A percentile compares a stretch with the other conserved stretches of the same genome.
Evolutionary conservation across 92 coral and sea anemone species (phyloP).

Genomic region (Heliopora coerulea): DNA sequence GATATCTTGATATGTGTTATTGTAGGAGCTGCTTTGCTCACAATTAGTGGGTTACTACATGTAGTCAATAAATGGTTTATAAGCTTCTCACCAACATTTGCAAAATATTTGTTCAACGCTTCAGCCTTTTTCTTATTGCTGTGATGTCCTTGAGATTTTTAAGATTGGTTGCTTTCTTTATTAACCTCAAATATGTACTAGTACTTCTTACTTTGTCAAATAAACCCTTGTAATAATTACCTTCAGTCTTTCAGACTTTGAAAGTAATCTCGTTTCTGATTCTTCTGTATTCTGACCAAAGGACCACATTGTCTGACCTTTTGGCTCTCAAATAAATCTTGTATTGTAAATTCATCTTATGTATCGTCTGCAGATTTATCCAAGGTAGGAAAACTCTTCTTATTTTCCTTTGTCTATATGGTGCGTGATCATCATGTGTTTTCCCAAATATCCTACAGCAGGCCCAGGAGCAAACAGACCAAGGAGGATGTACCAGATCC

Average conservation of each 20-base stretch:
- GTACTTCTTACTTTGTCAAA: conserved; percentile 38
- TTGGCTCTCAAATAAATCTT: too few relatives aligned
- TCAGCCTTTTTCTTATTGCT: conserved; percentile 45
- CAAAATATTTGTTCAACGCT: conserved; percentile 40
- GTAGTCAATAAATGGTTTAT: conserved; percentile 6
- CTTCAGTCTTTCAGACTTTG: conserved; percentile 41
- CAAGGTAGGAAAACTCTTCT: too few relatives aligned
- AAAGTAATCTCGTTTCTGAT: too few relatives aligned
- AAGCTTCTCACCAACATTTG: conserved; percentile 46
- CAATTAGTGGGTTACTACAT: neutral
- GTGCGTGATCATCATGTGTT: too few relatives aligned
- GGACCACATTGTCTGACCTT: too few relatives aligned
- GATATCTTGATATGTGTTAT: conserved; percentile 10
- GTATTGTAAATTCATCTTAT: too few relatives aligned
- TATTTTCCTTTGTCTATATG: too few relatives aligned
- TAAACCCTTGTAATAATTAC: conserved; percentile 37
- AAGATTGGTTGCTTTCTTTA: conserved; percentile 28
- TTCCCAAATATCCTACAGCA: too few relatives aligned
- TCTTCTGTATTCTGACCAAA: too few relatives aligned
- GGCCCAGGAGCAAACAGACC: conserved; percentile 50
- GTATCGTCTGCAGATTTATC: too few relatives aligned
- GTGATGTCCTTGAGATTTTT: neutral
- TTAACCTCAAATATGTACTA: conserved; percentile 46
- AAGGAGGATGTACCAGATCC: conserved; percentile 29
- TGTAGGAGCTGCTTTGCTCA: conserved; percentile 15